These are phyloP conservation scores for Chlamydotis undulata DNA, from an alignment of 2,113 vertebrate species.

Conservation along the genomic window DNA sequence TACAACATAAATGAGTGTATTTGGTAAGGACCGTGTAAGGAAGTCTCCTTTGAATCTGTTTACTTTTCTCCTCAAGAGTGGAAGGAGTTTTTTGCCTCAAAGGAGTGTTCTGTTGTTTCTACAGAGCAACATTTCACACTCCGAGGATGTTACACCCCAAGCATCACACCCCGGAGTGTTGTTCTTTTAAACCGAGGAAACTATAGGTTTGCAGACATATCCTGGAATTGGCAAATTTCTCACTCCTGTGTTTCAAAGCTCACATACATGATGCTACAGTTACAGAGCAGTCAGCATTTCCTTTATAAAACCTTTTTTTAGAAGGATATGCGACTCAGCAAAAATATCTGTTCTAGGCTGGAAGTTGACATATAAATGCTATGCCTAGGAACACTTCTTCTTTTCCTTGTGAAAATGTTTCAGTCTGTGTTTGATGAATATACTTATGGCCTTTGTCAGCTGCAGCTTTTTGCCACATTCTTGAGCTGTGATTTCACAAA, in stretches of 20 bases:
- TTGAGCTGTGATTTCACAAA: constrained; percentile 51
- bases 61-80: not conserved
- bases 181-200: not conserved
- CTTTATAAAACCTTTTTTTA: not conserved
- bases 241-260: not conserved
- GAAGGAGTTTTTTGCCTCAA: not conserved
- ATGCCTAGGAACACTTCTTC: constrained; percentile 37
- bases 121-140: not conserved
- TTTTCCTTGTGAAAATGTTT: constrained; percentile 50
- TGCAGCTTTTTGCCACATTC: constrained; percentile 30
- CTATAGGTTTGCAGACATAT: not conserved
- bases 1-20: not conserved
- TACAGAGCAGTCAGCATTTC: constrained; percentile 30
- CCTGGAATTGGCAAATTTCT: not conserved
- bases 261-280: not conserved
- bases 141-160: not conserved
- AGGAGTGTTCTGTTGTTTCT: not conserved
- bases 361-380: constrained; percentile 26
- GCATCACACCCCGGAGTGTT: not conserved
- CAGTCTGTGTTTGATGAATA: constrained; percentile 49
- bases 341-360: constrained; percentile 33
- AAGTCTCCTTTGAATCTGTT: not conserved
- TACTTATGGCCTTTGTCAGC: constrained; percentile 57
- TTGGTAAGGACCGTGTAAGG: not conserved
- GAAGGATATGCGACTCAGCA: constrained; percentile 40